Evolutionary conservation across 2,113 vertebrate genomes (phyloP).

Genomic region (Narcine bancroftii): DNA sequence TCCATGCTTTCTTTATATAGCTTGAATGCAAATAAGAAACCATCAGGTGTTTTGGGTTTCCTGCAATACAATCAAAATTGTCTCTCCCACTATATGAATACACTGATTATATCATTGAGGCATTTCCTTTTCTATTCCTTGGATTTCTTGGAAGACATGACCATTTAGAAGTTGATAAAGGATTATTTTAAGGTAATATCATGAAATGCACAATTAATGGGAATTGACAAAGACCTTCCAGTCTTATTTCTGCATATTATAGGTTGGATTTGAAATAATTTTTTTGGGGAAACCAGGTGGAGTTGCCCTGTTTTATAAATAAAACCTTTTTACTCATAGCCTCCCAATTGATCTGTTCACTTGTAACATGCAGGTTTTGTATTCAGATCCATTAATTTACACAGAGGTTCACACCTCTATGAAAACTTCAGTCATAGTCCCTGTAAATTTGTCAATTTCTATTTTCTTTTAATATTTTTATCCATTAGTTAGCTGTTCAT

Average conservation of each 20-base stretch:
- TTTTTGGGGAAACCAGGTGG: too few relatives aligned
- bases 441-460: not conserved
- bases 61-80: not conserved
- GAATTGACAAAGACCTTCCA: not conserved
- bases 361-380: not conserved
- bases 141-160: not conserved
- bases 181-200: not conserved
- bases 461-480: not conserved
- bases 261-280: not conserved
- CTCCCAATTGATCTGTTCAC: not conserved
- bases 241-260: not conserved
- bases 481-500: too few relatives aligned
- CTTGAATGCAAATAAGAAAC: too few relatives aligned
- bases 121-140: not conserved
- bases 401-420: not conserved
- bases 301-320: not conserved
- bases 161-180: not conserved
- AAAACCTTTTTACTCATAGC: not conserved
- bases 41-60: not conserved
- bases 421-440: not conserved
- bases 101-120: not conserved
- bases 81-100: not conserved
- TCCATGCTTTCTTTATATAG: too few relatives aligned
- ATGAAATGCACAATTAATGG: not conserved
- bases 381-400: not conserved